Percentiles rank a stretch among this genome's conserved stretches.
These are phyloP conservation scores for Magallana gigas DNA, from an alignment of 1,140 invertebrate species.

Conservation along the genomic window DNA sequence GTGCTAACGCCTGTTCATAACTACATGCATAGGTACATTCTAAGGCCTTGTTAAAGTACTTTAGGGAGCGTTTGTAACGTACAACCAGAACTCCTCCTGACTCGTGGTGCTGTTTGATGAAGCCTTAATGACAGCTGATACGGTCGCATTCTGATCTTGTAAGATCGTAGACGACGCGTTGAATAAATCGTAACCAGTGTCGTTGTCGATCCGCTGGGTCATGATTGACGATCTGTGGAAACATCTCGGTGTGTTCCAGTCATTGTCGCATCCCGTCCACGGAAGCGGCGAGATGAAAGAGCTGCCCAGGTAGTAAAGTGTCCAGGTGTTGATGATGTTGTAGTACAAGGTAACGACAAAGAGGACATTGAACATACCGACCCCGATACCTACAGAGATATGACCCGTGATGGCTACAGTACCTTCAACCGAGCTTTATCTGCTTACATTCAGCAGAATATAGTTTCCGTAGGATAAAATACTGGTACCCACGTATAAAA, in stretches of 20 bases:
- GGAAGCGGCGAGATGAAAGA: constrained; percentile 84
- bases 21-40: too few relatives aligned
- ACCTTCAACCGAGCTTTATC: too few relatives aligned
- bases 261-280: constrained; percentile 94
- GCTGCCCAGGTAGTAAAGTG: constrained; percentile 90
- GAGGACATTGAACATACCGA: constrained; percentile 69
- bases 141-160: too few relatives aligned
- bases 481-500: too few relatives aligned
- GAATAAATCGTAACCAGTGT: neutral
- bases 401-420: too few relatives aligned
- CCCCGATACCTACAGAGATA: constrained; percentile 64
- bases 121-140: too few relatives aligned
- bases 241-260: constrained; percentile 91
- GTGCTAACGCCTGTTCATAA: too few relatives aligned
- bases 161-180: too few relatives aligned
- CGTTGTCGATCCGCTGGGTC: constrained; percentile 79
- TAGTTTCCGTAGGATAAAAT: too few relatives aligned
- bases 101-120: constrained; percentile 47
- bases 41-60: too few relatives aligned
- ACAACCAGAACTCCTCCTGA: constrained; percentile 69
- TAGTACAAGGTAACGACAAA: constrained; percentile 87
- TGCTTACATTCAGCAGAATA: too few relatives aligned
- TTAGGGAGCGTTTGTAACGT: constrained; percentile 33
- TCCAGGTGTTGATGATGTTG: constrained; percentile 97
- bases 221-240: constrained; percentile 93